Base-by-base conservation (phyloP, 2,888 invertebrate genomes). In the Chloroclystis v-ata region DNA sequence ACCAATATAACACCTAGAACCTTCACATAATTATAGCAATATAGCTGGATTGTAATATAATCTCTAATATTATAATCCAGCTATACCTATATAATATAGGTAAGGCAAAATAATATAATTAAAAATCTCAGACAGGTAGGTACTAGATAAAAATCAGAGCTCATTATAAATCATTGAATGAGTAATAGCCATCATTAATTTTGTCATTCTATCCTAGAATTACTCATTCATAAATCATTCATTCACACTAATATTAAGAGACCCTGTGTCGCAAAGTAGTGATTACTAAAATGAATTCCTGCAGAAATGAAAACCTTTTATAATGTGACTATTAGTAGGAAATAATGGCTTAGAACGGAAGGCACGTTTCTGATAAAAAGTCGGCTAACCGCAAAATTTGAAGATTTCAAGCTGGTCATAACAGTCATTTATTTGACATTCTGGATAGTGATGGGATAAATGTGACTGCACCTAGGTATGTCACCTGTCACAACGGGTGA, bases 231-330 rank as follows among this genome's bases (percentile, higher is more conserved):
- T 80, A 79, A 80, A 81, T 78, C 76, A 64, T 49, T 50, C 55
- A 55, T 62, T 57, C 57, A 38, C 56, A 60, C 51, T 56, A 61
- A 67, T 62, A 50, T 66, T 67, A 54, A 56, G 57, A 54, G 62
- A 65, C 65, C 70, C 69, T 57, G 67, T 75, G 78, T 72, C 74
- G 72, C 63, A 58, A 66, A 61, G 71, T 67, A 51, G 54, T 65
- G 54, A 78, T 81, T 79, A 73, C 37, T 50, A 58, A 72, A 78
- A 83, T 82, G 61, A 82, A 82, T 72, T 63, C 71, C 64, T 73
- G 67, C 68, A 4, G 2, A 4, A 4, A 4, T 2, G 20, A 5
- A 4, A 4, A 2, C 20, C 3, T 60, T 68, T 62, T 64, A 49
- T 59, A 55, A 61, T 59, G 61, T 58, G 54, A 47, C 63, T 58